Evolutionary conservation across 2,888 invertebrate species (phyloP).

Genomic region (Drosophila leonis): DNA sequence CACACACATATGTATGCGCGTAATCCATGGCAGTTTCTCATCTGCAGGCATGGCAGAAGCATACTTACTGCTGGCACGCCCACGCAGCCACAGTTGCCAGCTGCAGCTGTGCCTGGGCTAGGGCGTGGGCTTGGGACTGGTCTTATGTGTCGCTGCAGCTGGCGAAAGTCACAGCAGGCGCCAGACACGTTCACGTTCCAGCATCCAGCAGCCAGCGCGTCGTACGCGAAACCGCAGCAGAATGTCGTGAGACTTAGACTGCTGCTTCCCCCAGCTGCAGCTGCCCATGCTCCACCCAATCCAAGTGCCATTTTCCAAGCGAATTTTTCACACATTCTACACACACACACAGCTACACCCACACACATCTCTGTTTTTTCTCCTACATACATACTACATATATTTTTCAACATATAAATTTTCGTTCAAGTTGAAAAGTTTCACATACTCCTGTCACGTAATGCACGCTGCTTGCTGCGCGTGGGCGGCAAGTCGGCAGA

Average conservation of each 20-base stretch:
- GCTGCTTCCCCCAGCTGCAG: not conserved
- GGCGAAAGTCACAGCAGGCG: slow-evolving; percentile 44
- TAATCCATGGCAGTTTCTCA: slow-evolving; percentile 69
- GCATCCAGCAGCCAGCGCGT: slow-evolving; percentile 50
- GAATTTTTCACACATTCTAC: slow-evolving; percentile 63
- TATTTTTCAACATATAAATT: slow-evolving; percentile 71
- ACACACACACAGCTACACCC: not conserved
- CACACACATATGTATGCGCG: slow-evolving; percentile 9
- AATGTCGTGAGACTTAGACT: slow-evolving; percentile 49
- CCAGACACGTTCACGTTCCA: slow-evolving; percentile 73
- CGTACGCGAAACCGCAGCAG: slow-evolving; percentile 77
- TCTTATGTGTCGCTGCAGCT: slow-evolving; percentile 30
- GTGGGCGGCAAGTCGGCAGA: not conserved
- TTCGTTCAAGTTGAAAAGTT: slow-evolving; percentile 77
- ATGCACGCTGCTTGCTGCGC: slow-evolving; percentile 34
- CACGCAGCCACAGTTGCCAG: slow-evolving; percentile 27
- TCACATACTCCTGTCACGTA: slow-evolving; percentile 77
- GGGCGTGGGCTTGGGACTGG: not conserved
- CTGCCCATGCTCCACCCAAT: slow-evolving; percentile 4
- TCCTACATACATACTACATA: no score
- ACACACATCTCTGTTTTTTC: slow-evolving; percentile 13
- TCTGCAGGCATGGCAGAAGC: slow-evolving; percentile 40
- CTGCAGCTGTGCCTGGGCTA: slow-evolving; percentile 14
- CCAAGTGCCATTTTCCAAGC: slow-evolving; percentile 14
- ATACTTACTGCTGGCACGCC: slow-evolving; percentile 33